phyloP scores from a whole-genome alignment of 2,113 vertebrate genomes.

The Pseudonaja textilis region DNA sequence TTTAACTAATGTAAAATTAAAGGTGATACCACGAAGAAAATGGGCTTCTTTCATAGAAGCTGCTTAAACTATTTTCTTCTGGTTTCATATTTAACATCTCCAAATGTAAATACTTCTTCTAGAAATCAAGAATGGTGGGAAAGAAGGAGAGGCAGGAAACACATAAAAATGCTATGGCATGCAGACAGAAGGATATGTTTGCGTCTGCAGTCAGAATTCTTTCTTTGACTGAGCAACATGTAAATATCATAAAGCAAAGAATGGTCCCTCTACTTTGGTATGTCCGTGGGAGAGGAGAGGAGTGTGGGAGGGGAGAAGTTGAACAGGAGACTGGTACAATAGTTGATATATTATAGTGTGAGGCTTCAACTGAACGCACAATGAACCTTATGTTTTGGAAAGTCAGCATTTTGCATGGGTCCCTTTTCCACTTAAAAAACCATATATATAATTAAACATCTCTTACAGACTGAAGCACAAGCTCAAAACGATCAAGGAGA shows the following conservation, averaged over 20 bases:
- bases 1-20: neutral
- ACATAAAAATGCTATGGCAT: neutral
- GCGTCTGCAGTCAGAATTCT: neutral
- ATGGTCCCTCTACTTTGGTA: too few relatives aligned
- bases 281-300: neutral
- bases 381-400: neutral
- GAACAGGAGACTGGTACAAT: neutral
- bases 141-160: neutral
- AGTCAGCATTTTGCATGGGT: slow-evolving; percentile 7
- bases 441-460: neutral
- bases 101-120: neutral
- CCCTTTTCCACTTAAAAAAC: neutral
- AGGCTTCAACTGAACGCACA: neutral
- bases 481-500: slow-evolving; percentile 20
- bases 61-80: neutral
- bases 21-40: neutral
- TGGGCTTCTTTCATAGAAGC: neutral
- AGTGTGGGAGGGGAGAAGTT: neutral
- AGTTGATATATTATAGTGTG: neutral
- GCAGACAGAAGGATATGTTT: neutral
- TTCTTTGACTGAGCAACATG: neutral
- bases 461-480: neutral
- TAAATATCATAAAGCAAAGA: neutral
- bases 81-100: neutral
- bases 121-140: neutral